Percentiles rank a stretch among this genome's conserved stretches.
Evolutionary conservation across 2,113 vertebrate genomes (phyloP).

Genomic region (Halcyon senegalensis): DNA sequence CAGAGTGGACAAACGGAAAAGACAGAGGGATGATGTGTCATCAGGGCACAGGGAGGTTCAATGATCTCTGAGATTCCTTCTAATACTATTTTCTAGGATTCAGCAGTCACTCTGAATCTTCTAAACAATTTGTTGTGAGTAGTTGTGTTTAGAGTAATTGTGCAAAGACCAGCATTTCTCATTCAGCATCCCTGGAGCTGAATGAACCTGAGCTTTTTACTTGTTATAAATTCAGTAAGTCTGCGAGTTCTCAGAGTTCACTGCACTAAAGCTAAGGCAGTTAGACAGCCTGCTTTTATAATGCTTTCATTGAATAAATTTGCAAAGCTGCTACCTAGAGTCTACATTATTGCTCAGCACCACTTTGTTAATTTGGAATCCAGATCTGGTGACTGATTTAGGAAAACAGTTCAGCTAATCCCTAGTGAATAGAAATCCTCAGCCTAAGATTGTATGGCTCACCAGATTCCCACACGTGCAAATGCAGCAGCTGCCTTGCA

Average conservation of each 20-base stretch:
- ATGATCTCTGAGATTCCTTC: background rate
- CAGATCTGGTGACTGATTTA: conserved; percentile 70
- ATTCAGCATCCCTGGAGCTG: conserved; percentile 32
- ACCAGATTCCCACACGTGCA: conserved; percentile 64
- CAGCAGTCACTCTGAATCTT: background rate
- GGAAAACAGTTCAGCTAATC: conserved; percentile 66
- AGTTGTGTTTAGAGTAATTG: background rate
- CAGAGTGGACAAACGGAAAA: background rate
- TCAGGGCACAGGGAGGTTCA: background rate
- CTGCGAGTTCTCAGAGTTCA: conserved; percentile 18
- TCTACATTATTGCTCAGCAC: conserved; percentile 56
- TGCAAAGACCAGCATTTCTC: background rate
- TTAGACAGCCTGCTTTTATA: conserved; percentile 59
- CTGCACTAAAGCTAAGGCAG: conserved; percentile 53
- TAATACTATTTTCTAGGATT: background rate
- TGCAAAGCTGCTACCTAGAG: conserved; percentile 64
- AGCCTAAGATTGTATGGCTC: conserved; percentile 41
- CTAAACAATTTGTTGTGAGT: background rate
- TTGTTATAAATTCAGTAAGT: conserved; percentile 47
- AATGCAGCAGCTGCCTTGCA: conserved; percentile 59
- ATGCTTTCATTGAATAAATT: conserved; percentile 50
- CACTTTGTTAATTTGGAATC: conserved; percentile 70
- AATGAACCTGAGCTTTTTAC: conserved; percentile 43
- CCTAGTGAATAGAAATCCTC: conserved; percentile 65
- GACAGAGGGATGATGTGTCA: background rate